Percentiles rank a stretch among this genome's conserved stretches.
Conservation (phyloP, 23 tunicate genomes). For the Trididemnum miniatum region DNA sequence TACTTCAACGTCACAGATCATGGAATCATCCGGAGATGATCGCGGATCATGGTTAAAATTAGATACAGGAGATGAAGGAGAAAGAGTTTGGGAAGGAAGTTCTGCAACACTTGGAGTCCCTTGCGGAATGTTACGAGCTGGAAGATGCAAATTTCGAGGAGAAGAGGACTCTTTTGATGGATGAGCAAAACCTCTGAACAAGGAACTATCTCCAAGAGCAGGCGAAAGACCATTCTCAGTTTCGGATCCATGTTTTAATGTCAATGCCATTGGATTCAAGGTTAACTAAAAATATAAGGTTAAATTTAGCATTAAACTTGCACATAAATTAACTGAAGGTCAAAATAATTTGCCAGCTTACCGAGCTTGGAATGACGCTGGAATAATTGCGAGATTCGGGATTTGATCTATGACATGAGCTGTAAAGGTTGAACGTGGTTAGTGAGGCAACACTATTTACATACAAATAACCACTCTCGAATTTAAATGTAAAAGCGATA, state of each 20-base stretch:
- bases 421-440: too few relatives aligned
- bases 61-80: slow-evolving; percentile 3
- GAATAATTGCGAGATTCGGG: too few relatives aligned
- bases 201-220: background rate
- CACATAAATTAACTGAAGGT: too few relatives aligned
- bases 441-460: background rate
- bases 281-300: too few relatives aligned
- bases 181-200: background rate
- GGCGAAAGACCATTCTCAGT: too few relatives aligned
- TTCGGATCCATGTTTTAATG: too few relatives aligned
- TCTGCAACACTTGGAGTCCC: background rate
- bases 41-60: background rate
- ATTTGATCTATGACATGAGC: too few relatives aligned
- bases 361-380: too few relatives aligned
- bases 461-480: background rate
- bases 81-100: background rate
- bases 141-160: background rate
- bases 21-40: slow-evolving; percentile 10
- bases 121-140: background rate
- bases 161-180: background rate
- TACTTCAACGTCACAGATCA: background rate
- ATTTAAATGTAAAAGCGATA: background rate
- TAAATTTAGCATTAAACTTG: too few relatives aligned
- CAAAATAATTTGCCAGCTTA: too few relatives aligned
- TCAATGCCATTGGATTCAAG: too few relatives aligned